phyloP scores from a whole-genome alignment of 2,113 vertebrate genomes.

The Penelope pileata region DNA sequence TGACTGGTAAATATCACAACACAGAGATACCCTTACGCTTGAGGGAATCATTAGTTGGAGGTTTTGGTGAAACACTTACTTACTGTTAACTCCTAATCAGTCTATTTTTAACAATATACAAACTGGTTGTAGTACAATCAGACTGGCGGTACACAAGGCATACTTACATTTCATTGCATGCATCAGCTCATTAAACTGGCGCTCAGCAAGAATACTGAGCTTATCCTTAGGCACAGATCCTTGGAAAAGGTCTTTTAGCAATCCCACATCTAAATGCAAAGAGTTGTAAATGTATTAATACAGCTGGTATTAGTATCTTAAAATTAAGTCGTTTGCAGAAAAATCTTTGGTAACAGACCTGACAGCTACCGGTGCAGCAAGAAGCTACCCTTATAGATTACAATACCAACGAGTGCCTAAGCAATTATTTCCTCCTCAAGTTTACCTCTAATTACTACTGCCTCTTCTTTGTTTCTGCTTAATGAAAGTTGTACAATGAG shows the following conservation, averaged over 20 bases:
- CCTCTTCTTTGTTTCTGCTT: not conserved
- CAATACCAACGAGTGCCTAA: not conserved
- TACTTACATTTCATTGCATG: constrained; percentile 88
- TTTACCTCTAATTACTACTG: not conserved
- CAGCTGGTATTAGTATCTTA: not conserved
- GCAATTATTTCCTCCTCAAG: not conserved
- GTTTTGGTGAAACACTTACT: not conserved
- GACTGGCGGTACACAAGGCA: not conserved
- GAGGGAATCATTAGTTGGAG: not conserved
- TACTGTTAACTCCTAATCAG: not conserved
- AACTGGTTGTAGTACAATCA: not conserved
- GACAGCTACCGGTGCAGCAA: not conserved
- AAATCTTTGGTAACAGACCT: not conserved
- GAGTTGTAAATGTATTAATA: constrained; percentile 15
- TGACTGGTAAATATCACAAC: not conserved
- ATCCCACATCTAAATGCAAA: constrained; percentile 78
- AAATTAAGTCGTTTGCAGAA: not conserved
- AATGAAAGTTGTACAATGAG: not conserved
- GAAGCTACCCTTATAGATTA: not conserved
- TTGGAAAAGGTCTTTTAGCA: constrained; percentile 85
- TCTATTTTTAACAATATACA: not conserved
- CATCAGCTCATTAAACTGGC: constrained; percentile 82
- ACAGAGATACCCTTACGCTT: not conserved
- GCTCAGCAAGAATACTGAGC: constrained; percentile 79
- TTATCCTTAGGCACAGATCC: constrained; percentile 83